Percentiles rank a stretch among this genome's conserved stretches.
phyloP scores from a whole-genome alignment of 2,888 invertebrate species.

The Agrypnus murinus region DNA sequence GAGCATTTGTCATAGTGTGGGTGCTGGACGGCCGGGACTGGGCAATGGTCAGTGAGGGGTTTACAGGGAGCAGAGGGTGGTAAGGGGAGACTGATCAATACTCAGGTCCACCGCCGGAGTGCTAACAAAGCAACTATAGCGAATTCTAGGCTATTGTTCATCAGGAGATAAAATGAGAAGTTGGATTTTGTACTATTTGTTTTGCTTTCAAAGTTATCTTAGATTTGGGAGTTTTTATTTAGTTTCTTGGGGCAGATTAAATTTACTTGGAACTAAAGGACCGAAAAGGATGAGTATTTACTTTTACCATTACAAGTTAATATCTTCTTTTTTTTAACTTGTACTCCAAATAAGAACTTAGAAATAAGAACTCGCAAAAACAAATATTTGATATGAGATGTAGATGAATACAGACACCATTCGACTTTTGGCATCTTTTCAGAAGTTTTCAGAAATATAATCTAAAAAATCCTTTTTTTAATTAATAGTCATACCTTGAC shows the following conservation, averaged over 20 bases:
- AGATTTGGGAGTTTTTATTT: constrained; percentile 52
- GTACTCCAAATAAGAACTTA: not conserved
- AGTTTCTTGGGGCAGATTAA: constrained; percentile 49
- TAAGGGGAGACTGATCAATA: constrained; percentile 70
- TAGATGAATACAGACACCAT: too few species aligned
- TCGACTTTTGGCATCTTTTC: too few species aligned
- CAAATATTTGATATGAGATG: too few species aligned
- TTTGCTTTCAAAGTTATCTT: constrained; percentile 53
- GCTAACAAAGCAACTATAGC: constrained; percentile 73
- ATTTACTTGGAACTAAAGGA: constrained; percentile 45
- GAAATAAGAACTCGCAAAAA: too few species aligned
- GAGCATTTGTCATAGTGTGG: constrained; percentile 72
- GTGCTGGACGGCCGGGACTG: constrained; percentile 66
- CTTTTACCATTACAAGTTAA: constrained; percentile 31
- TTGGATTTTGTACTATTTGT: constrained; percentile 64
- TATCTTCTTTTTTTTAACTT: constrained; percentile 24
- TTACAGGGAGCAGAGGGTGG: constrained; percentile 53
- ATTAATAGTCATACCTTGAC: too few species aligned
- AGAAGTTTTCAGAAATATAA: too few species aligned
- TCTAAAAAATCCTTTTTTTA: too few species aligned
- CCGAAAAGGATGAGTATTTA: constrained; percentile 29
- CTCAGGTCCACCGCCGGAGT: constrained; percentile 72
- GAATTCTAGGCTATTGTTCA: constrained; percentile 73
- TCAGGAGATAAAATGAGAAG: constrained; percentile 72
- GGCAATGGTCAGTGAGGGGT: constrained; percentile 68